A percentile compares a stretch with the other conserved stretches of the same genome.
Evolutionary conservation across 1,140 invertebrate species (phyloP).

Genomic region (Zaprionus tsacasi): DNA sequence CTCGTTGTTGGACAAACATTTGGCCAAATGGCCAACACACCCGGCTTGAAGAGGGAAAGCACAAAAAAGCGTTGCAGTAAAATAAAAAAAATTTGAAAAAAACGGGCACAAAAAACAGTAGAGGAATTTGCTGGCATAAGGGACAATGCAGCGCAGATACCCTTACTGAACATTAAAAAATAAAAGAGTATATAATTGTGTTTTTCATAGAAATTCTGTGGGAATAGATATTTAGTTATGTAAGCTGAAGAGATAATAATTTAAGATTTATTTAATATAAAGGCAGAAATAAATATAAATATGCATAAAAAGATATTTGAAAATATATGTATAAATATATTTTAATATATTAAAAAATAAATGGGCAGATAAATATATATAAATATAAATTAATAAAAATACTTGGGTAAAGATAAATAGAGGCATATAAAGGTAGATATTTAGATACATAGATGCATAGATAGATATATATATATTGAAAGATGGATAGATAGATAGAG

Average conservation of each 20-base stretch:
- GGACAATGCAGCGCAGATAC: conserved; percentile 3
- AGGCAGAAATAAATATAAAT: not conserved
- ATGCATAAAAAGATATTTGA: fast-evolving
- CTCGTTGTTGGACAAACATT: conserved; percentile 71
- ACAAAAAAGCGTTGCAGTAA: conserved; percentile 25
- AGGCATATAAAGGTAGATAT: too few species aligned
- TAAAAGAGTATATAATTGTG: not conserved
- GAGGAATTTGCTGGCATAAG: not conserved
- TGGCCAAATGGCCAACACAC: conserved; percentile 61
- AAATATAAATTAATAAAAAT: too few species aligned
- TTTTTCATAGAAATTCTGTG: not conserved
- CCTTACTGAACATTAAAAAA: not conserved
- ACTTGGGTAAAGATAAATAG: too few species aligned
- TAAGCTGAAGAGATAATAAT: too few species aligned
- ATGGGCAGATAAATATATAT: too few species aligned
- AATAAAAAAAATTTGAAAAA: conserved; percentile 18
- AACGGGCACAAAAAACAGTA: not conserved
- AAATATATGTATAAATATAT: too few species aligned
- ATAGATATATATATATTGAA: too few species aligned
- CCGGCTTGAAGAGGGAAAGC: conserved; percentile 18
- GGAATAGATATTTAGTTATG: not conserved
- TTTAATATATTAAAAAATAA: too few species aligned
- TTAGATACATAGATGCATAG: not conserved
- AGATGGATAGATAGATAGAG: too few species aligned
- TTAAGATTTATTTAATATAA: too few species aligned